Evolutionary conservation across 92 coral and sea anemone genomes (phyloP).

Genomic region (Palythoa grandiflora): DNA sequence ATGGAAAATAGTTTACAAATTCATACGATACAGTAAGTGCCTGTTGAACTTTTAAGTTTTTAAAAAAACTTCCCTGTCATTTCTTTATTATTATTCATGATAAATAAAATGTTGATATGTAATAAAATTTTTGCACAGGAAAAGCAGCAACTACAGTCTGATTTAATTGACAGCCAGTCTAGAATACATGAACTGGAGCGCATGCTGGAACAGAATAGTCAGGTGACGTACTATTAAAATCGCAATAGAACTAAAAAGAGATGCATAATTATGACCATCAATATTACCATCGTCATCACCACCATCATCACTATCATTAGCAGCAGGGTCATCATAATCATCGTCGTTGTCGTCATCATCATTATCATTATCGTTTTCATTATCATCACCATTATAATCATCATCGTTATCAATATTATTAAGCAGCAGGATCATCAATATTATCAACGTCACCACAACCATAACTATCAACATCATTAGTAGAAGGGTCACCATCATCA

Average conservation of each 20-base stretch:
- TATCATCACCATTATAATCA: not conserved
- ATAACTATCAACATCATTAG: not conserved
- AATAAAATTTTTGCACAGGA: conserved; percentile 62
- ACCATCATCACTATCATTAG: not conserved
- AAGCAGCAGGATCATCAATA: not conserved
- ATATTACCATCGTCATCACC: not conserved
- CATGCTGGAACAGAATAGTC: conserved; percentile 79
- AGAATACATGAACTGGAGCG: conserved; percentile 92
- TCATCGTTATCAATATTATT: not conserved
- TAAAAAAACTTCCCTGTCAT: not conserved
- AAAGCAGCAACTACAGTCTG: conserved; percentile 94
- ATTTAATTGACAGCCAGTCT: conserved; percentile 90
- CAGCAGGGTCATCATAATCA: not conserved
- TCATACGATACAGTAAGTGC: no score
- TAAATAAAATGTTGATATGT: not conserved
- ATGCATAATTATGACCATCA: not conserved
- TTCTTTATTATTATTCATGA: not conserved
- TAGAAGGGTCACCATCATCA: not conserved
- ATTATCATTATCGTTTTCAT: not conserved
- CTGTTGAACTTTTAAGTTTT: no score
- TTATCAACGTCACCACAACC: not conserved
- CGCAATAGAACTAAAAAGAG: not conserved
- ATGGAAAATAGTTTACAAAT: no score
- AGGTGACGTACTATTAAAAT: conserved; percentile 48
- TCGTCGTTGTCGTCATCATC: not conserved